Conservation (phyloP, 1,140 invertebrate genomes). For the Drosophila lini region DNA sequence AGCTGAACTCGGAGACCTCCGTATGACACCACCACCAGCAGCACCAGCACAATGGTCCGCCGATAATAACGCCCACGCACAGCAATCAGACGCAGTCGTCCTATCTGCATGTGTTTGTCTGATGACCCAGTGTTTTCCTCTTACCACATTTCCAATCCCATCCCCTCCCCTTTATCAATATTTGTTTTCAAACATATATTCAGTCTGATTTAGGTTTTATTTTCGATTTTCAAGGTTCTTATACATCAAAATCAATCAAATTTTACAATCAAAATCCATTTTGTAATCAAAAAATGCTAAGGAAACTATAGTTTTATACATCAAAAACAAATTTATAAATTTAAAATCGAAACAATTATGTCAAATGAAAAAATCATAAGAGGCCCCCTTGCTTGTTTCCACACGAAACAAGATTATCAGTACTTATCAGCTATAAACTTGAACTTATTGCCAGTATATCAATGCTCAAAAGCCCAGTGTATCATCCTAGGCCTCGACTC, state of each 20-base stretch:
- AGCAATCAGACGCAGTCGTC: conserved; percentile 81
- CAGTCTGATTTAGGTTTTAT: background rate
- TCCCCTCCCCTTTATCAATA: no score
- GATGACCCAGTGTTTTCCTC: conserved; percentile 12
- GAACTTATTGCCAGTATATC: conserved; percentile 24
- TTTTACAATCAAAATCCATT: conserved; percentile 21
- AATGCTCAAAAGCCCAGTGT: conserved; percentile 66
- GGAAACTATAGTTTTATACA: conserved; percentile 1
- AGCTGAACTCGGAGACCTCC: conserved; percentile 98
- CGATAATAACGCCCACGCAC: conserved; percentile 73
- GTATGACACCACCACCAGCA: conserved; percentile 88
- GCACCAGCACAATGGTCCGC: conserved; percentile 40
- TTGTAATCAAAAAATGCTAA: background rate
- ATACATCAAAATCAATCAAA: conserved; percentile 16
- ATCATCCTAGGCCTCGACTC: conserved; percentile 63
- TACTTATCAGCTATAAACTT: conserved; percentile 33
- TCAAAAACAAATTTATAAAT: background rate
- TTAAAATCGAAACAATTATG: background rate
- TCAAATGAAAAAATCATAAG: background rate
- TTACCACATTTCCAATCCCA: background rate
- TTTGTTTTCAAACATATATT: background rate
- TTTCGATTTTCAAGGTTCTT: background rate
- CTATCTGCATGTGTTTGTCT: conserved; percentile 81
- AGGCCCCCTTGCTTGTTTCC: conserved; percentile 1
- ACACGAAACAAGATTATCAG: conserved; percentile 2